Base-by-base conservation (phyloP, 2,888 invertebrate species). In the Volucella zonaria region DNA sequence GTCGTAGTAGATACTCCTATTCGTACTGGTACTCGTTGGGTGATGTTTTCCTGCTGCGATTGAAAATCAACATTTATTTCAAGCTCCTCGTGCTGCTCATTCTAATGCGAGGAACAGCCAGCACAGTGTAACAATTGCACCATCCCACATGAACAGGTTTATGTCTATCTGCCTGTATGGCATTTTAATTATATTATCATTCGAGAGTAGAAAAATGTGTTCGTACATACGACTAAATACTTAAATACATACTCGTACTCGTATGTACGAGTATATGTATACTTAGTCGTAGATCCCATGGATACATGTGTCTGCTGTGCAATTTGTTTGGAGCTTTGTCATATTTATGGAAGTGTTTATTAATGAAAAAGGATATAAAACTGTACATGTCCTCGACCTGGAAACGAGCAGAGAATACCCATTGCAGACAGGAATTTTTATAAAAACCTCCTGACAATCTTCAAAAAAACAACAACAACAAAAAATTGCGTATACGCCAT, bases 131-230 rank as follows among this genome's bases (percentile, higher is more conserved):
- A 31, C 31, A 31, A 31, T 31, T 31, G 31, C 6, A 31, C 31
- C 31, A 31, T 31, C 4, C 31, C 31, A 31, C 6, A 31, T 31
- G 31, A 31, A 6, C 40, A 23, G 54, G 4, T n/a, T n/a, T 0
- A 15, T 31, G 31, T 31, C 31, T 31, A 31, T 31, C 31, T 67
- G 77, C 51, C 62, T 68, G 56, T 23, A 40, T 68, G 40, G 43
- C 61, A 58, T 78, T 23, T 68, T 78, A 78, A 82, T 78, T 74
- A 74, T 67, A 78, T 73, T 56, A 68, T 40, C 15, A 40, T 47
- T 14, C 18, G 51, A 67, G 56, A 47, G 67, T 45, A 47, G 61
- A 62, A 38, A 45, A 47, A 38, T 31, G 31, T 23, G 18, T 23
- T 3, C 18, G 18, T 31, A 31, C 31, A 31, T 31, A 31, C 31